Percentiles rank a stretch among this genome's conserved stretches.
phyloP scores from a whole-genome alignment of 2,888 invertebrate genomes.

The Chaitophorus viminalis region DNA sequence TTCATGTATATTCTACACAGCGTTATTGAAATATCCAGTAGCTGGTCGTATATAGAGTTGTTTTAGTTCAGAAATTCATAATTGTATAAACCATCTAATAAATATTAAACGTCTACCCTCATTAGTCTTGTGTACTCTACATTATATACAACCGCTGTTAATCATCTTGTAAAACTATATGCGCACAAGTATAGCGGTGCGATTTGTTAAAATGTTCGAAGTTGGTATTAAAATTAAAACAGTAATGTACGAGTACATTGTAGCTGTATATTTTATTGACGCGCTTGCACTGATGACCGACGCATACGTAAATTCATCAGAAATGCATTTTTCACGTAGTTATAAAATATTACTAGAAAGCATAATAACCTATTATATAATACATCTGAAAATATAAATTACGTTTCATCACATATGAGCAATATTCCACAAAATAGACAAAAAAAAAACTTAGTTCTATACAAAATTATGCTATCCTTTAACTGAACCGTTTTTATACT shows the following conservation, averaged over 20 bases:
- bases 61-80: not conserved
- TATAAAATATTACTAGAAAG: too few relatives aligned
- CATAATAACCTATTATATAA: too few relatives aligned
- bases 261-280: not conserved
- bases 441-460: too few relatives aligned
- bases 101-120: not conserved
- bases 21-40: not conserved
- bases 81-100: not conserved
- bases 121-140: not conserved
- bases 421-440: too few relatives aligned
- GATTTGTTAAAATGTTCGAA: not conserved
- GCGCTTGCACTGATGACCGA: not conserved
- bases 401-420: too few relatives aligned
- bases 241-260: too few relatives aligned
- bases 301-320: too few relatives aligned
- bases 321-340: too few relatives aligned
- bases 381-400: too few relatives aligned
- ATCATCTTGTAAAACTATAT: not conserved
- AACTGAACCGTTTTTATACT: too few relatives aligned
- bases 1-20: not conserved
- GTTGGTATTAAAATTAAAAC: not conserved
- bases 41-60: not conserved
- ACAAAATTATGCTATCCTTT: too few relatives aligned
- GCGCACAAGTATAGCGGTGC: not conserved
- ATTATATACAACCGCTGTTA: not conserved